Evolutionary conservation across 2,113 vertebrate genomes (phyloP).

Genomic region (Bubalus kerabau): DNA sequence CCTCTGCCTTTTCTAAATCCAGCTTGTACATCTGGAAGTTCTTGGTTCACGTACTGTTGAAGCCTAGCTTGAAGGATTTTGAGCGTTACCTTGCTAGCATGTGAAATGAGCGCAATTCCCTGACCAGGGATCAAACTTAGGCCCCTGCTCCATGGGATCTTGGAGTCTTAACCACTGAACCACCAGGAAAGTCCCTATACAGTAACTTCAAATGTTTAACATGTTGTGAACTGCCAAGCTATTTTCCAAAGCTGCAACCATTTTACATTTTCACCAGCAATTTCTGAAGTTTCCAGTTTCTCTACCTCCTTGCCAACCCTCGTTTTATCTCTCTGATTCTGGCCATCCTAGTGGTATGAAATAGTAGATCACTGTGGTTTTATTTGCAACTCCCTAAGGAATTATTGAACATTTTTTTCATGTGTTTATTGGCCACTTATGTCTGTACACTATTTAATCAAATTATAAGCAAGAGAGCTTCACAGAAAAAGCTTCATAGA

Average conservation of each 20-base stretch:
- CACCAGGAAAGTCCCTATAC: not conserved
- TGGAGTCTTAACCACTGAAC: not conserved
- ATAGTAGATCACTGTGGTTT: not conserved
- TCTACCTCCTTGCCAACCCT: not conserved
- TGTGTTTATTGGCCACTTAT: not conserved
- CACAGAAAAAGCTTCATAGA: not conserved
- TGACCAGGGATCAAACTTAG: not conserved
- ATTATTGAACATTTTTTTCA: not conserved
- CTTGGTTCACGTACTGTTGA: not conserved
- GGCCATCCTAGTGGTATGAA: not conserved
- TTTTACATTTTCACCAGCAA: not conserved
- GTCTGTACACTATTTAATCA: not conserved
- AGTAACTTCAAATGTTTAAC: not conserved
- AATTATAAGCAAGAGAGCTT: not conserved
- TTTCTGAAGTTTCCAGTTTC: not conserved
- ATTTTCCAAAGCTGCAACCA: not conserved
- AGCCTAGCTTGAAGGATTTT: not conserved
- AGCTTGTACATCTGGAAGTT: not conserved
- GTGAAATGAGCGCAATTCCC: not conserved
- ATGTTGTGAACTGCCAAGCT: not conserved
- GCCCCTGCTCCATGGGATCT: not conserved
- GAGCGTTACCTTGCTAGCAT: not conserved
- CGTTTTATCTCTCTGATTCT: not conserved
- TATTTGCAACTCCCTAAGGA: not conserved
- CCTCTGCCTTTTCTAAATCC: not conserved